phyloP scores from a whole-genome alignment of 1,140 invertebrate species.

The Cydia fagiglandana region DNA sequence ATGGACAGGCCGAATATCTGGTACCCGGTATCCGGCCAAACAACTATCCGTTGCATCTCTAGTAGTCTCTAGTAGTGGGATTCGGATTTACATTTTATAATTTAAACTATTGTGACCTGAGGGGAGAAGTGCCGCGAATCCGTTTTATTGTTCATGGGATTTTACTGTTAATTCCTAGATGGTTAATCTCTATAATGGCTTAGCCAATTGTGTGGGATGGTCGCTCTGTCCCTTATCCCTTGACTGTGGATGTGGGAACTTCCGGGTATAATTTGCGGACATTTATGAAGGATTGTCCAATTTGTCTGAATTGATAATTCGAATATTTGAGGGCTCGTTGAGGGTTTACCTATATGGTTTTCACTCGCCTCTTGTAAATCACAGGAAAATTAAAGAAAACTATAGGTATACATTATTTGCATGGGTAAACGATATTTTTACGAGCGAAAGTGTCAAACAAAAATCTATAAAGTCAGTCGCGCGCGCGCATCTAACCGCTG shows the following conservation, averaged over 20 bases:
- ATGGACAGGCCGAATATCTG: no score
- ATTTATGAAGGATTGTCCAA: not conserved
- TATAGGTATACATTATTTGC: no score
- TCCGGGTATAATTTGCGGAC: not conserved
- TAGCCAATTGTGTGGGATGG: not conserved
- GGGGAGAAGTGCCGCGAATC: not conserved
- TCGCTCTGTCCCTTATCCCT: not conserved
- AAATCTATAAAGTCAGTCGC: no score
- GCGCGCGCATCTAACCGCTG: no score
- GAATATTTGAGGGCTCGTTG: not conserved
- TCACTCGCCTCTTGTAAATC: not conserved
- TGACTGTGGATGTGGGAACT: not conserved
- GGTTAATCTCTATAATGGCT: not conserved
- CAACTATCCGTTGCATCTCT: no score
- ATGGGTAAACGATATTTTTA: no score
- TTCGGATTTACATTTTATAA: constrained; percentile 7
- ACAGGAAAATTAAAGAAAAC: not conserved
- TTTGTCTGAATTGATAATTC: constrained; percentile 3
- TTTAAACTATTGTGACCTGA: not conserved
- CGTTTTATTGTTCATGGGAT: not conserved
- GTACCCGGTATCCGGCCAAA: no score
- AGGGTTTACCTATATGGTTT: not conserved
- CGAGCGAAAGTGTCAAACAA: no score
- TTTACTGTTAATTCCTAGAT: not conserved
- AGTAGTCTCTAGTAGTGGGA: no score